These are phyloP conservation scores for Anolis carolinensis DNA, from an alignment of 2,113 vertebrate species.

Conservation along the genomic window DNA sequence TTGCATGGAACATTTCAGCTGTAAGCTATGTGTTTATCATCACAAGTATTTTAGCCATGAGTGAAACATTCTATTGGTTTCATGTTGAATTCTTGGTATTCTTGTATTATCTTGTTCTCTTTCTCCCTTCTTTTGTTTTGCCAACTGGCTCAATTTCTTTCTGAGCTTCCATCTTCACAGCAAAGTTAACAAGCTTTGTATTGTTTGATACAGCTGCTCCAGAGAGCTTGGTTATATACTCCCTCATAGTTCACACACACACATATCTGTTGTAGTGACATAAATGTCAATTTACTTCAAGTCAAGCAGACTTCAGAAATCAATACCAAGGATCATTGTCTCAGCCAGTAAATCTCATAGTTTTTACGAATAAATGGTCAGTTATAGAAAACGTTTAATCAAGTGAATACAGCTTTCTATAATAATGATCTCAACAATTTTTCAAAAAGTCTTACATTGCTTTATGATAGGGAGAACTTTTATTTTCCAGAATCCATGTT, in stretches of 20 bases:
- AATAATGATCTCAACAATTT: conserved; percentile 24
- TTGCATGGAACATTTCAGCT: neutral
- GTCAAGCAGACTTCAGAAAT: conserved; percentile 50
- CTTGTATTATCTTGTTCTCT: neutral
- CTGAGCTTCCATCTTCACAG: conserved; percentile 4
- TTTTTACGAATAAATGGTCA: conserved; percentile 40
- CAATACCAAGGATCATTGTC: conserved; percentile 49
- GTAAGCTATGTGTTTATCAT: neutral
- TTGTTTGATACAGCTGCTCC: neutral
- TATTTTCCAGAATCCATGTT: too few relatives aligned
- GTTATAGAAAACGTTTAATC: conserved; percentile 35
- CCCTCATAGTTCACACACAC: conserved; percentile 33
- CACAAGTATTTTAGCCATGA: neutral
- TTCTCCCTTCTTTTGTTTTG: neutral
- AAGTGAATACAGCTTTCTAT: conserved; percentile 28
- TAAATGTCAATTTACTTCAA: conserved; percentile 56
- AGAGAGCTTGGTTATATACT: conserved; percentile 39
- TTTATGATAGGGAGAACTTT: too few relatives aligned
- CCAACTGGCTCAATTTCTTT: neutral
- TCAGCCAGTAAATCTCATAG: conserved; percentile 34
- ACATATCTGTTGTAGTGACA: conserved; percentile 41
- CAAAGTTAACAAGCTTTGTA: conserved; percentile 22
- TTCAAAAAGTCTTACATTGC: too few relatives aligned
- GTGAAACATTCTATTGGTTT: neutral
- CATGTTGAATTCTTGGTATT: neutral